Evolutionary conservation across 2,113 vertebrate genomes (phyloP).

Genomic region (Epinephelus moara): DNA sequence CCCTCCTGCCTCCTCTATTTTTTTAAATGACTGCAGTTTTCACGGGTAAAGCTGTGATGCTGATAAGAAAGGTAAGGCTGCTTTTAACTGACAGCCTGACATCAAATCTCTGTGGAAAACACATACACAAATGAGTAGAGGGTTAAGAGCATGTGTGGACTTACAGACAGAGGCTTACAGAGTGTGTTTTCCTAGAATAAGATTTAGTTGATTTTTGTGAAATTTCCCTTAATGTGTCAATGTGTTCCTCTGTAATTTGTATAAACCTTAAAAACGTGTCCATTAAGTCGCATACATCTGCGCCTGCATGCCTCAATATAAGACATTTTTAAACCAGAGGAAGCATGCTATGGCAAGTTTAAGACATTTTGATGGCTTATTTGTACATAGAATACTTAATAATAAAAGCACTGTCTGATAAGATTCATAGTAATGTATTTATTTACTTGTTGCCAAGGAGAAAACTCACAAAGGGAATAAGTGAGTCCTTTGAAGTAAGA

Average conservation of each 20-base stretch:
- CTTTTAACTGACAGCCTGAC: constrained; percentile 82
- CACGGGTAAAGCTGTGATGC: constrained; percentile 83
- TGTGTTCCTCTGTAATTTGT: constrained; percentile 46
- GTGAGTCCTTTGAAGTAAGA: background rate
- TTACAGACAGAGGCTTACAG: constrained; percentile 2
- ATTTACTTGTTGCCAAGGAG: background rate
- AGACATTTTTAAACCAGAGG: background rate
- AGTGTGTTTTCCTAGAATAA: constrained; percentile 25
- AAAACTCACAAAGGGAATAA: background rate
- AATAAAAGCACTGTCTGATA: background rate
- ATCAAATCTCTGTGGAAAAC: constrained; percentile 66
- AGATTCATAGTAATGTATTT: background rate
- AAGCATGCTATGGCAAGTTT: background rate
- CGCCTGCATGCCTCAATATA: background rate
- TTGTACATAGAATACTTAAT: background rate
- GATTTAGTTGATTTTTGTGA: constrained; percentile 38
- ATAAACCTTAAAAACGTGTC: constrained; percentile 25
- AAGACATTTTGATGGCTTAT: background rate
- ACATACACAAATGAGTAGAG: constrained; percentile 38
- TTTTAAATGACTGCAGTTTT: constrained; percentile 81
- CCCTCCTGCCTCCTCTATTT: constrained; percentile 67
- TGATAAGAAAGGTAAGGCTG: constrained; percentile 84
- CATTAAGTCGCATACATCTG: constrained; percentile 18
- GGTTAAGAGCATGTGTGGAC: constrained; percentile 45
- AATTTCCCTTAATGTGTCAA: constrained; percentile 37